A percentile compares a stretch with the other conserved stretches of the same genome.
phyloP scores from a whole-genome alignment of 2,888 invertebrate species.

The Drosophila niveifrons region DNA sequence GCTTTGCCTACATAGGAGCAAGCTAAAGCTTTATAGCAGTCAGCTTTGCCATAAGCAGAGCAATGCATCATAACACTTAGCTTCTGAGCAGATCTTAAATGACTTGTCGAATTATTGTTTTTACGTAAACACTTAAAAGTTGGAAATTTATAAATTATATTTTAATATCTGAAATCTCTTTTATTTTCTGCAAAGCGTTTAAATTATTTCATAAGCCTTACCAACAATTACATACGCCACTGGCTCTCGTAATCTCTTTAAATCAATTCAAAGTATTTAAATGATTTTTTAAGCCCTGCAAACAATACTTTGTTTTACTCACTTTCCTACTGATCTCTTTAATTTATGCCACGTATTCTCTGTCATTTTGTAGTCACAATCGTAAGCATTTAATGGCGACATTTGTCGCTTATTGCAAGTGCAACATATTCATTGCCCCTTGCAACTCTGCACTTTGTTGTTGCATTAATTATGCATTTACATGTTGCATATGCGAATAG shows the following conservation, averaged over 20 bases:
- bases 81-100: no score
- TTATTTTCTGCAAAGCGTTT: no score
- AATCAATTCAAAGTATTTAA: no score
- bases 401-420: slow-evolving; percentile 54
- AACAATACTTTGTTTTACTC: neutral
- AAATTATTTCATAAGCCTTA: neutral
- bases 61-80: no score
- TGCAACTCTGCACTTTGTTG: neutral
- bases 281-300: no score
- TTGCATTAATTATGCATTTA: slow-evolving; percentile 62
- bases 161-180: no score
- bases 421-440: slow-evolving; percentile 46
- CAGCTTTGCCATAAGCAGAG: neutral
- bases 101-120: no score
- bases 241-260: no score
- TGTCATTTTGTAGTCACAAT: slow-evolving; percentile 2
- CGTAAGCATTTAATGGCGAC: slow-evolving; percentile 53
- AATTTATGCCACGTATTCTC: slow-evolving; percentile 22
- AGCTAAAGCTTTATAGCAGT: neutral
- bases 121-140: no score
- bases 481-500: slow-evolving; percentile 62
- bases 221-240: neutral
- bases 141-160: no score
- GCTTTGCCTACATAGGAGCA: neutral
- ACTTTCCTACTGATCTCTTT: slow-evolving; percentile 25